A percentile compares a stretch with the other conserved stretches of the same genome.
phyloP scores from a whole-genome alignment of 1,140 invertebrate genomes.

The Pygmarrhopalites habei region DNA sequence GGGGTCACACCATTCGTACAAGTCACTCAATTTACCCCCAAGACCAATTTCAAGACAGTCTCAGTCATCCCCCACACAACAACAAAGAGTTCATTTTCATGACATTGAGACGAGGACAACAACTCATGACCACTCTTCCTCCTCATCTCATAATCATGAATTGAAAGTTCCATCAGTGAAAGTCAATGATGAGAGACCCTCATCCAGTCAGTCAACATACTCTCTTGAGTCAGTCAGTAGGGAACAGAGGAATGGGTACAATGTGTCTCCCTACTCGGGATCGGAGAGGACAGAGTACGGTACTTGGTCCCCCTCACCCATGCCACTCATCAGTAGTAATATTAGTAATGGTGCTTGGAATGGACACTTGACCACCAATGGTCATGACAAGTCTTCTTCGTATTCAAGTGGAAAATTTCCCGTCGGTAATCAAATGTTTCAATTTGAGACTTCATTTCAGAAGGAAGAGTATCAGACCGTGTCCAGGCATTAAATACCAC shows the following conservation, averaged over 20 bases:
- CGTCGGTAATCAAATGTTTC: conserved; percentile 17
- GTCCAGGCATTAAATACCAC: conserved; percentile 9
- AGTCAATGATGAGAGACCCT: conserved; percentile 6
- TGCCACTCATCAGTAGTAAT: background rate
- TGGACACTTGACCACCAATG: background rate
- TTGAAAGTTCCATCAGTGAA: background rate
- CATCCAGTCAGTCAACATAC: conserved; percentile 6
- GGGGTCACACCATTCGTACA: conserved; percentile 17
- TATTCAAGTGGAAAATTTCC: conserved; percentile 22
- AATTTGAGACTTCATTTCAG: conserved; percentile 26
- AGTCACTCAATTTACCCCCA: conserved; percentile 11
- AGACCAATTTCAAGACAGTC: conserved; percentile 9
- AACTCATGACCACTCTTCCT: too few species aligned
- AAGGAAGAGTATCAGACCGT: conserved; percentile 28
- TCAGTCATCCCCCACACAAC: conserved; percentile 1
- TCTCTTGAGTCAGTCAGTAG: conserved; percentile 4
- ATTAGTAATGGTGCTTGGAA: background rate
- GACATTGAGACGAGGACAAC: too few species aligned
- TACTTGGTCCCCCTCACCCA: background rate
- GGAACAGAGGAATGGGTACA: conserved; percentile 1
- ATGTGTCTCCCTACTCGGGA: conserved; percentile 4
- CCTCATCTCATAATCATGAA: conserved; percentile 6
- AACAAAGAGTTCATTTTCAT: background rate
- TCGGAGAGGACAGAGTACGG: conserved; percentile 12
- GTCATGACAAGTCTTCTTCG: background rate